Conservation (phyloP, 2,113 vertebrate genomes). For the Chloropsis cyanopogon region DNA sequence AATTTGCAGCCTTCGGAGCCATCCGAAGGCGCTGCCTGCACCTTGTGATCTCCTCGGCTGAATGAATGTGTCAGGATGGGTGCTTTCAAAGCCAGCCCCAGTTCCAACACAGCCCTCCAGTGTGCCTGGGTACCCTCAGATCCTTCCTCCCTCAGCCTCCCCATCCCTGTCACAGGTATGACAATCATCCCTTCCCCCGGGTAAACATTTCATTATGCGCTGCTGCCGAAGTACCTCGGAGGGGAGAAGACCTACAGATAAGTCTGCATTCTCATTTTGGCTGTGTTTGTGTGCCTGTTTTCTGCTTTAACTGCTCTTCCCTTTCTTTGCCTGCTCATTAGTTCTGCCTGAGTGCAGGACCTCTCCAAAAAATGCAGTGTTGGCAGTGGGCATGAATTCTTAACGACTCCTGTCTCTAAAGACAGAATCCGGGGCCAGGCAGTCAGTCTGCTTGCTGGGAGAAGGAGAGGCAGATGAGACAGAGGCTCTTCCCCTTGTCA, state of each 20-base stretch:
- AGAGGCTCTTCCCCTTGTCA: background rate
- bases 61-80: background rate
- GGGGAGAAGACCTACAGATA: constrained; percentile 1
- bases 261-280: constrained; percentile 38
- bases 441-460: background rate
- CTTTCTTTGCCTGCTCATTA: constrained; percentile 59
- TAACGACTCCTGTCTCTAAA: constrained; percentile 46
- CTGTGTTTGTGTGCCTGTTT: background rate
- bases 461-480: background rate
- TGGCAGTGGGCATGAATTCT: constrained; percentile 65
- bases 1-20: background rate
- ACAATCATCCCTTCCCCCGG: constrained; percentile 4
- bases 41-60: background rate
- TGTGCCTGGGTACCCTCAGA: background rate
- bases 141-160: constrained; percentile 2
- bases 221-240: background rate
- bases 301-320: constrained; percentile 37
- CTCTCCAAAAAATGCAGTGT: constrained; percentile 54
- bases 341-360: constrained; percentile 67
- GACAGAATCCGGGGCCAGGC: constrained; percentile 20
- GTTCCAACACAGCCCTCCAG: background rate
- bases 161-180: background rate
- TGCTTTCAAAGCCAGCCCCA: background rate
- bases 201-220: background rate
- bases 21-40: background rate